phyloP scores from a whole-genome alignment of 2,113 vertebrate species.

The Sterna hirundo region DNA sequence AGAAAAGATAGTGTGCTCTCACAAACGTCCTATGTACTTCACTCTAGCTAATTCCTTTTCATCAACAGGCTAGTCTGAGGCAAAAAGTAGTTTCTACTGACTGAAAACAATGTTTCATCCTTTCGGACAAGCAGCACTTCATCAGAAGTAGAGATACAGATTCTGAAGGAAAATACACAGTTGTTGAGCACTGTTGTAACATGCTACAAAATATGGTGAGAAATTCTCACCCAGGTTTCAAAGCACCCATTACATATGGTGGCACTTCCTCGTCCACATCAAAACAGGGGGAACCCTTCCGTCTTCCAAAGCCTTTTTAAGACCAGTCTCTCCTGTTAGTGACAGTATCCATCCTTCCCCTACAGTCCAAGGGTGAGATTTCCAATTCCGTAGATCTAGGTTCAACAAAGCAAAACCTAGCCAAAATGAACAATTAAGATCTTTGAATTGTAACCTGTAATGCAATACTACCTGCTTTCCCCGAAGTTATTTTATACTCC shows the following conservation, averaged over 20 bases:
- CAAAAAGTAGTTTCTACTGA: background rate
- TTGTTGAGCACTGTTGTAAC: background rate
- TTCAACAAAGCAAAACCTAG: background rate
- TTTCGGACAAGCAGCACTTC: background rate
- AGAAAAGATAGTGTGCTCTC: background rate
- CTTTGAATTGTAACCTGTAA: background rate
- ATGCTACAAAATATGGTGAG: background rate
- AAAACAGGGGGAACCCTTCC: background rate
- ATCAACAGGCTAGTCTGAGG: background rate
- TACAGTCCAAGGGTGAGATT: background rate
- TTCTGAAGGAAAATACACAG: background rate
- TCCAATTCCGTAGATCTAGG: background rate
- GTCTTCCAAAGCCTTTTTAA: background rate
- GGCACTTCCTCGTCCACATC: background rate
- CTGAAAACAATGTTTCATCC: background rate
- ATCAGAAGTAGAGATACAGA: background rate
- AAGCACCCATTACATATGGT: background rate
- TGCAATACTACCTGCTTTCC: background rate
- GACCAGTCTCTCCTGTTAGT: background rate
- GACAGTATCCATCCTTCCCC: background rate
- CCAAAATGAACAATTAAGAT: background rate
- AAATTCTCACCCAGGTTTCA: background rate
- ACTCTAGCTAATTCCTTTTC: background rate
- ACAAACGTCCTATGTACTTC: background rate
- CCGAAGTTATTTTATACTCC: background rate